Base-by-base conservation (phyloP, 2,888 invertebrate genomes). In the Dasypolia templi region DNA sequence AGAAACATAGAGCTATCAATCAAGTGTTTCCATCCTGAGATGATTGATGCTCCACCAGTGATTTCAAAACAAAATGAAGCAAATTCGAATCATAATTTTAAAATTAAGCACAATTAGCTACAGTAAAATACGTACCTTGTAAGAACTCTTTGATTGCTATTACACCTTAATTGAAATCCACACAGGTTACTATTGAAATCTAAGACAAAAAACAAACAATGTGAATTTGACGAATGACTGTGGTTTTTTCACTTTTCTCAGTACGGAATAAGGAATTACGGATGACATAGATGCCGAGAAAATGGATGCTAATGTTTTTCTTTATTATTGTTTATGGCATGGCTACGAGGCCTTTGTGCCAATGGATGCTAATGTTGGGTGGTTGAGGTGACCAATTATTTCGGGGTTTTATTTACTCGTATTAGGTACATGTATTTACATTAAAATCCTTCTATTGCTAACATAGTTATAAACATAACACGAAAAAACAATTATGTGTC, bases 151-250 rank as follows among this genome's bases (percentile, higher is more conserved):
- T 42, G 39, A 76, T 59, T 29, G 29, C 29, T 29, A 29, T 29
- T 32, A 44, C 19, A 53, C 12, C 12, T 12, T 59, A 26, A 42
- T 29, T 26, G 22, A 55, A 76, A 77, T 42, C 42, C n/a, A n/a
- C n/a, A n/a, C n/a, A n/a, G n/a, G n/a, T n/a, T n/a, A n/a, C n/a
- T n/a, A n/a, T n/a, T n/a, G n/a, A 55, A 76, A 77, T 42, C 42
- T 62, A n/a, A n/a, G 35, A 56, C 12, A 49, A 51, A 61, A 46
- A 66, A 51, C 35, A 46, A 72, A 46, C 17, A 42, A 0, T n/a
- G 26, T 49, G 17, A n/a, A 53, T 64, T 64, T 53, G 53, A 53
- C 35, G 64, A 53, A 64, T 64, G 51, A 51, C 32, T 64, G 35
- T 17, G 32, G 11, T n/a, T 63, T 63, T 46, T 64, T 64, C n/a